Percentiles rank a stretch among this genome's conserved stretches.
Evolutionary conservation across 1,140 invertebrate genomes (phyloP).

Genomic region (Heliothis virescens): DNA sequence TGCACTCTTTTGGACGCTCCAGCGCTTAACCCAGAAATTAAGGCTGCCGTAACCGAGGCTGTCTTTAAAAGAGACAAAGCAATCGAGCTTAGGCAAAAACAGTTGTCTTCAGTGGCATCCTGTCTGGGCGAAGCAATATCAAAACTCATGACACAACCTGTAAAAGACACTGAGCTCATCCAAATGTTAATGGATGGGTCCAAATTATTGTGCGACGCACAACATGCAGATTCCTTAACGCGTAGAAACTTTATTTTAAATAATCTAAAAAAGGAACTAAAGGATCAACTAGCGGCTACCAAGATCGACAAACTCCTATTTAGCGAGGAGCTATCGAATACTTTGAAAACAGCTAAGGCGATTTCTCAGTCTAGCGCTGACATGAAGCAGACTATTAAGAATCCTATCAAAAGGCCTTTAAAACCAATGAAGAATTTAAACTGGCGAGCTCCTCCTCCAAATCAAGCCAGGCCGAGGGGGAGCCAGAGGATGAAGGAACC

Average conservation of each 20-base stretch:
- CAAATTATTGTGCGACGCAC: neutral
- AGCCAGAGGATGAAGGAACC: neutral
- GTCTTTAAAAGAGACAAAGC: neutral
- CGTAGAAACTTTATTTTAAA: neutral
- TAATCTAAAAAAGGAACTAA: neutral
- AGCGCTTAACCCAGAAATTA: neutral
- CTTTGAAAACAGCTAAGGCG: neutral
- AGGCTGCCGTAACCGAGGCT: neutral
- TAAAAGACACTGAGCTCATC: neutral
- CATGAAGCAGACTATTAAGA: neutral
- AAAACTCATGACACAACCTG: neutral
- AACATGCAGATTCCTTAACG: neutral
- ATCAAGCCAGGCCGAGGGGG: neutral
- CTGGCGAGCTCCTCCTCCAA: neutral
- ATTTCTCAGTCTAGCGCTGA: neutral
- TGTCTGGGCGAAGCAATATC: neutral
- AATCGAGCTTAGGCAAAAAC: neutral
- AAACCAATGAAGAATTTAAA: constrained; percentile 1
- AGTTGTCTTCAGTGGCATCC: neutral
- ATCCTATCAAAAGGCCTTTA: neutral
- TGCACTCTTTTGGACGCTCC: neutral
- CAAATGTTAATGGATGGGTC: neutral
- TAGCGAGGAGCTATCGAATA: neutral
- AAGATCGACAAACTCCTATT: neutral
- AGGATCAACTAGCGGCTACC: neutral